Conservation (phyloP, 1,140 invertebrate species). For the Watersipora subatra region DNA sequence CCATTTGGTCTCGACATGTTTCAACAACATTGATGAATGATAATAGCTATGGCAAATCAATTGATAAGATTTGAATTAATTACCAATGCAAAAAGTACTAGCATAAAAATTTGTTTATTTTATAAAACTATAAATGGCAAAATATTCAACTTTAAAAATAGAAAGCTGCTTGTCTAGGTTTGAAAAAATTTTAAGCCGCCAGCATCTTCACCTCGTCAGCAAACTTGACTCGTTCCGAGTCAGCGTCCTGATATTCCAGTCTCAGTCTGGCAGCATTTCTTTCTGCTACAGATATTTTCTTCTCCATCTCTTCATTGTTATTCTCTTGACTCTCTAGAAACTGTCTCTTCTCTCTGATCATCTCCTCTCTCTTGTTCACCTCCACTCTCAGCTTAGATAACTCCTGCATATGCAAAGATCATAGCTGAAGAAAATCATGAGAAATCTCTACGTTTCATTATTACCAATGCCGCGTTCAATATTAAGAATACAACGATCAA, state of each 20-base stretch:
- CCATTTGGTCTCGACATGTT: no score
- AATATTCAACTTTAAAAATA: background rate
- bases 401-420: conserved; percentile 19
- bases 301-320: conserved; percentile 36
- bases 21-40: no score
- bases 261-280: conserved; percentile 23
- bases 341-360: conserved; percentile 32
- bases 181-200: background rate
- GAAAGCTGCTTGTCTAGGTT: background rate
- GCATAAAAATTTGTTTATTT: background rate
- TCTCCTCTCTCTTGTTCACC: conserved; percentile 26
- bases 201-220: conserved; percentile 26
- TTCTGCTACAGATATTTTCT: conserved; percentile 34
- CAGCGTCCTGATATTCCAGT: conserved; percentile 27
- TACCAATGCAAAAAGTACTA: no score
- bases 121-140: background rate
- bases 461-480: background rate
- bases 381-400: conserved; percentile 27
- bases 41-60: no score
- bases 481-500: no score
- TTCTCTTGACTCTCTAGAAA: conserved; percentile 35
- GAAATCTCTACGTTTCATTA: background rate
- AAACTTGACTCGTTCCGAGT: conserved; percentile 27
- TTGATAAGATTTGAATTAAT: no score
- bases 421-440: background rate